phyloP scores from a whole-genome alignment of 1,140 invertebrate species.

The Leptoteleia sp. region DNA sequence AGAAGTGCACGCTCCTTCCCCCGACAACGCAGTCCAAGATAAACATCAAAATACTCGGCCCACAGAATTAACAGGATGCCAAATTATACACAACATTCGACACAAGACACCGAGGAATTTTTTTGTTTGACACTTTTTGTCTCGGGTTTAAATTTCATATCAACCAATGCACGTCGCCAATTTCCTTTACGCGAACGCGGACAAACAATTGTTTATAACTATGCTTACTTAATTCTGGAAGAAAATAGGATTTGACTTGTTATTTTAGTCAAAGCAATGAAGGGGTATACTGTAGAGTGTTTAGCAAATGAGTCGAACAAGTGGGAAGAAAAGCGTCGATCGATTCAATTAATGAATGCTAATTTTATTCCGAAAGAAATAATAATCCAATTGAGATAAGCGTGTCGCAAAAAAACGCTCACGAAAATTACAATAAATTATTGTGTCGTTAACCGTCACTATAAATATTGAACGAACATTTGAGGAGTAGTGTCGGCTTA shows the following conservation, averaged over 20 bases:
- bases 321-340: conserved; percentile 10
- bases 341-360: conserved; percentile 19
- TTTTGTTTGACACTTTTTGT: conserved; percentile 21
- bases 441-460: conserved; percentile 16
- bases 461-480: conserved; percentile 26
- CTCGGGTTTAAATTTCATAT: conserved; percentile 10
- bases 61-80: conserved; percentile 47
- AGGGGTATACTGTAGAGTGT: no score
- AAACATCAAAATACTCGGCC: conserved; percentile 49
- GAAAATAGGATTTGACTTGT: no score
- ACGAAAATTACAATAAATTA: conserved; percentile 38
- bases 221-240: no score
- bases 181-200: no score
- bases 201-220: no score
- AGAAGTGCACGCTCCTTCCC: conserved; percentile 38
- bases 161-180: no score
- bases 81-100: conserved; percentile 39
- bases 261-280: no score
- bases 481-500: conserved; percentile 6
- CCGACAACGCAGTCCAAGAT: conserved; percentile 20
- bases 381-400: conserved; percentile 39
- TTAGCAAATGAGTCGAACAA: no score
- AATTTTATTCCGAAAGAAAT: conserved; percentile 37
- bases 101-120: not conserved
- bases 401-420: conserved; percentile 12